Conservation (phyloP, 2,797 vertebrate genomes). For the Neopelma chrysocephalum region DNA sequence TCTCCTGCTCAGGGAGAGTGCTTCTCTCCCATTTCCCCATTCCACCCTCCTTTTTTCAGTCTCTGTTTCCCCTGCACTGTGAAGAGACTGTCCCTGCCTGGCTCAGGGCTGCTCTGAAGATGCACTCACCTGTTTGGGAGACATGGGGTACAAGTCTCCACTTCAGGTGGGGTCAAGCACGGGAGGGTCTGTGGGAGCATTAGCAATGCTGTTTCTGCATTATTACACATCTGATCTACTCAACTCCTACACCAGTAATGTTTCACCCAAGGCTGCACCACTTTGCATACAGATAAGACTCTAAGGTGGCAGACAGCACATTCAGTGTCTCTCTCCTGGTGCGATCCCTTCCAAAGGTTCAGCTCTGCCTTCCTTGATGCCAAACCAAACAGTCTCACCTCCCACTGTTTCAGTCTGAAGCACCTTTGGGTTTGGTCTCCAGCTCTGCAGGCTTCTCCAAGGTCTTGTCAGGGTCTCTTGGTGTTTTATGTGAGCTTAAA, state of each 20-base stretch:
- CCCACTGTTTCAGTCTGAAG: not conserved
- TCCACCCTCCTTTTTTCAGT: not conserved
- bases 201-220: not conserved
- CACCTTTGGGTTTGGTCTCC: not conserved
- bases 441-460: not conserved
- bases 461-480: not conserved
- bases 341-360: not conserved
- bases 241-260: not conserved
- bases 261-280: not conserved
- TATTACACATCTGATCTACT: not conserved
- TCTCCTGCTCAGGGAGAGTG: not conserved
- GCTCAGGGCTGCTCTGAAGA: not conserved
- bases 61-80: not conserved
- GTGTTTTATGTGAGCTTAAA: not conserved
- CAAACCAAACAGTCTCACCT: not conserved
- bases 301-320: not conserved
- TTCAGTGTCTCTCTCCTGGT: not conserved
- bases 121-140: not conserved
- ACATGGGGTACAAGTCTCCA: accelerated
- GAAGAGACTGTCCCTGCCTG: not conserved
- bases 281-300: not conserved
- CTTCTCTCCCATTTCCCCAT: not conserved
- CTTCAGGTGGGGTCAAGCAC: accelerated
- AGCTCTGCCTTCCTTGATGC: not conserved
- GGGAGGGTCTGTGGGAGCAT: not conserved